Percentiles rank a stretch among this genome's conserved stretches.
Evolutionary conservation across 1,140 invertebrate species (phyloP).

Genomic region (Ditylenchus dipsaci): DNA sequence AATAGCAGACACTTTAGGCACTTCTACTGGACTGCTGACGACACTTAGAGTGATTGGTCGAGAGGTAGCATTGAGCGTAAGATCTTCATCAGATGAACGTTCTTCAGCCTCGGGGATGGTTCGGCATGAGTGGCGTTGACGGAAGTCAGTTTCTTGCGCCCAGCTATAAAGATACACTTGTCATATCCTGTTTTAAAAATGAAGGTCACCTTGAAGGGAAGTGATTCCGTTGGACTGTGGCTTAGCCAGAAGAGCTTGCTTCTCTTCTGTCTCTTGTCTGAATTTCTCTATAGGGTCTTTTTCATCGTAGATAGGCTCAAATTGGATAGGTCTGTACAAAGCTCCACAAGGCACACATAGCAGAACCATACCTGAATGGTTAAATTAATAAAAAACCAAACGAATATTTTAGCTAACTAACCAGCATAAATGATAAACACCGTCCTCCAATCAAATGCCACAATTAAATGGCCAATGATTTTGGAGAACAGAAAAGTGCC

Average conservation of each 20-base stretch:
- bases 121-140: neutral
- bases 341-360: slow-evolving; percentile 75
- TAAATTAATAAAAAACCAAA: neutral
- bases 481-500: slow-evolving; percentile 70
- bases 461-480: slow-evolving; percentile 59
- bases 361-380: slow-evolving; percentile 35
- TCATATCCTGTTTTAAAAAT: too few species aligned
- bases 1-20: neutral
- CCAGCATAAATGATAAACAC: slow-evolving; percentile 75
- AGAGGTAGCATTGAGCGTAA: neutral
- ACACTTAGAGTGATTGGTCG: neutral
- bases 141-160: neutral
- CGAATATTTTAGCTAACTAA: slow-evolving; percentile 30
- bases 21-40: neutral
- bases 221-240: neutral
- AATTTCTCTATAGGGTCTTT: slow-evolving; percentile 38
- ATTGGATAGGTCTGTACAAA: slow-evolving; percentile 69
- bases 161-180: neutral
- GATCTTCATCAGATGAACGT: neutral
- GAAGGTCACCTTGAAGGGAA: neutral
- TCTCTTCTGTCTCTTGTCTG: too few species aligned
- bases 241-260: neutral
- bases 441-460: slow-evolving; percentile 61
- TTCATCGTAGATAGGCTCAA: slow-evolving; percentile 65
- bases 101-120: neutral